These are phyloP conservation scores for Pentalonia nigronervosa DNA, from an alignment of 1,140 invertebrate species.

Conservation along the genomic window DNA sequence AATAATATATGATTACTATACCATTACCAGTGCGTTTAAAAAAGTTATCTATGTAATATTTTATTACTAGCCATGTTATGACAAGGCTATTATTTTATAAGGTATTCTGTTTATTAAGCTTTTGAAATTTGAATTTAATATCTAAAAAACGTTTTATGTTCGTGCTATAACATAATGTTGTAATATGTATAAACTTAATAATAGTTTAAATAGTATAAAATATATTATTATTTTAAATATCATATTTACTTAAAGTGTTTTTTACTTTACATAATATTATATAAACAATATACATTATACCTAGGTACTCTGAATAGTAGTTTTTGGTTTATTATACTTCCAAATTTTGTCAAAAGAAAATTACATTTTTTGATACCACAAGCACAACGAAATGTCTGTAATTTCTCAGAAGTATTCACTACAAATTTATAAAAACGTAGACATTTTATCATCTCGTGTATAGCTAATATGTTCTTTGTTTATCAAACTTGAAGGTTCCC, in stretches of 20 bases:
- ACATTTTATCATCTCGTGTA: not conserved
- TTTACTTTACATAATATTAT: not conserved
- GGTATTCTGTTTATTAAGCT: not conserved
- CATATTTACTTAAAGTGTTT: not conserved
- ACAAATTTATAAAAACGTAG: not conserved
- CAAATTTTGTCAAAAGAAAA: not conserved
- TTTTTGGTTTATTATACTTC: not conserved
- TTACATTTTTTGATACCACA: not conserved
- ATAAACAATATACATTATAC: not conserved
- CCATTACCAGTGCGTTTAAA: not conserved
- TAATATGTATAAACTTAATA: not conserved
- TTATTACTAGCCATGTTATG: not conserved
- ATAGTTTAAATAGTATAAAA: not conserved
- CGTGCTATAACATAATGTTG: not conserved
- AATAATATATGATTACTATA: not conserved
- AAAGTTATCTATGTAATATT: not conserved
- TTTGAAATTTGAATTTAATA: not conserved
- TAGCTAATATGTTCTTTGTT: not conserved
- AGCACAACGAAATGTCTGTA: not conserved
- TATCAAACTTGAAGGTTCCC: not conserved
- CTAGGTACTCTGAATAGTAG: not conserved
- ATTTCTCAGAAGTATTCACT: not conserved
- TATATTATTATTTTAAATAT: not conserved
- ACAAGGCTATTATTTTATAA: too few species aligned
- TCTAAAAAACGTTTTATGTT: not conserved